Percentiles rank a stretch among this genome's conserved stretches.
Conservation (phyloP, 30 jellyfish, hydroid and myxozoan species). For the Chrysaora quinquecirrha region DNA sequence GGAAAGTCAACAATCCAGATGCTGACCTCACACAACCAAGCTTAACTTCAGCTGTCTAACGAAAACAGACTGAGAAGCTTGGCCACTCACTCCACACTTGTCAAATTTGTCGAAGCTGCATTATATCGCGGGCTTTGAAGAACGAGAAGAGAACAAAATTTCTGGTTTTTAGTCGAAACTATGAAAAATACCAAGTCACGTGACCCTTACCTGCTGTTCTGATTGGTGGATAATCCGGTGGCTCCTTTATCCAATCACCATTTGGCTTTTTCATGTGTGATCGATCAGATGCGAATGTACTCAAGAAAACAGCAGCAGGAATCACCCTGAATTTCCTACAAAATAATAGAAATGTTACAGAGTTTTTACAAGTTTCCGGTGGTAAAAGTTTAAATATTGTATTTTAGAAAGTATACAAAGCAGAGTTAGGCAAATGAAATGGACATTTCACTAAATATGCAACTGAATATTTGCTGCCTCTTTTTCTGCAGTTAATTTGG, state of each 20-base stretch:
- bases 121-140: too few relatives aligned
- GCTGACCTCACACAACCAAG: too few relatives aligned
- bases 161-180: too few relatives aligned
- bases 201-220: conserved; percentile 68
- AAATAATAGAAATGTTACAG: background rate
- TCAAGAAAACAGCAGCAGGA: conserved; percentile 66
- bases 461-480: background rate
- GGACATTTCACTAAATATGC: too few relatives aligned
- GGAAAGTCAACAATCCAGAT: too few relatives aligned
- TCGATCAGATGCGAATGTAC: conserved; percentile 87
- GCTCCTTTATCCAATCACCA: conserved; percentile 82
- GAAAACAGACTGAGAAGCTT: too few relatives aligned
- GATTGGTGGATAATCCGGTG: conserved; percentile 89
- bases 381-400: too few relatives aligned
- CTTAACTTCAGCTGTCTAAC: too few relatives aligned
- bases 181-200: background rate
- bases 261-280: conserved; percentile 85
- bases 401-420: background rate
- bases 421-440: background rate
- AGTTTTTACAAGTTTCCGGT: background rate
- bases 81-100: too few relatives aligned
- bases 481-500: background rate
- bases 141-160: too few relatives aligned
- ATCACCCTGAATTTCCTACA: conserved; percentile 78
- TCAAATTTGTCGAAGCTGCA: too few relatives aligned